phyloP scores from a whole-genome alignment of 2,888 invertebrate species.

The Caenorhabditis afra region DNA sequence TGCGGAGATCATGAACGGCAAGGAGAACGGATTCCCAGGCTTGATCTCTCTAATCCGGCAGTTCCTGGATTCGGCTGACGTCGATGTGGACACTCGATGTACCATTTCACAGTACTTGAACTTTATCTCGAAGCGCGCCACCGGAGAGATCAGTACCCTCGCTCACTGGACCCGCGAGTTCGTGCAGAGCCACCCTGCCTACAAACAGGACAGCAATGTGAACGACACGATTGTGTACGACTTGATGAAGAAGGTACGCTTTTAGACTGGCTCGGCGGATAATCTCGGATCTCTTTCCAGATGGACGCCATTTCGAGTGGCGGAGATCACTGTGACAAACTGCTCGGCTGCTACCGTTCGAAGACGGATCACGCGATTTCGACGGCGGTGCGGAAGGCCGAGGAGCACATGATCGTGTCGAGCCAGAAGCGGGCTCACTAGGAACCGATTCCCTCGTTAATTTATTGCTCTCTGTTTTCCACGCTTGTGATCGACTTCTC shows the following conservation, averaged over 20 bases:
- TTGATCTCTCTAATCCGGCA: conserved; percentile 94
- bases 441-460: conserved; percentile 13
- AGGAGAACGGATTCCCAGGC: conserved; percentile 93
- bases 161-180: conserved; percentile 95
- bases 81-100: conserved; percentile 96
- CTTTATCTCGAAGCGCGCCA: conserved; percentile 82
- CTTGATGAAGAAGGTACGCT: conserved; percentile 83
- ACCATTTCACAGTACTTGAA: conserved; percentile 96
- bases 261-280: not conserved
- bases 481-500: not conserved
- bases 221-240: conserved; percentile 93
- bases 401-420: conserved; percentile 74
- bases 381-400: conserved; percentile 76
- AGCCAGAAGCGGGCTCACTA: conserved; percentile 61
- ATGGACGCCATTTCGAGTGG: conserved; percentile 79
- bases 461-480: conserved; percentile 11
- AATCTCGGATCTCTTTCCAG: conserved; percentile 54
- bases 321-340: conserved; percentile 75
- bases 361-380: conserved; percentile 79
- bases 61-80: conserved; percentile 94
- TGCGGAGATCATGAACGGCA: conserved; percentile 95
- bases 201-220: conserved; percentile 89
- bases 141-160: conserved; percentile 92
- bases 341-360: conserved; percentile 78
- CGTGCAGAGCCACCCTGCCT: conserved; percentile 88